Conservation (phyloP, 1,140 invertebrate species). For the Atta colombica region DNA sequence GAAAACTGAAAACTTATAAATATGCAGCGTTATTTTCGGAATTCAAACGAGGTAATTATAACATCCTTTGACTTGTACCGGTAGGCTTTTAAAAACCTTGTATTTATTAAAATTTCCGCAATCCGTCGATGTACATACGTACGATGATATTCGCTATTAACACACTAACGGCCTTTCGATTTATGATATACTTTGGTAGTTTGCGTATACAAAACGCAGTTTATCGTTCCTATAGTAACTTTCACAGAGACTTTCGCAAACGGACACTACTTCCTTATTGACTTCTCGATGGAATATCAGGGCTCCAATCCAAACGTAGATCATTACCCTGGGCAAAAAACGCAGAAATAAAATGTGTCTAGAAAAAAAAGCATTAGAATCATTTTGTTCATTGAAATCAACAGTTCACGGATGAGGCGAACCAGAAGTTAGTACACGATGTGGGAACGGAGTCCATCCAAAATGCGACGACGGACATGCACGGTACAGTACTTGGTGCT, state of each 20-base stretch:
- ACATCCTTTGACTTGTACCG: slow-evolving; percentile 68
- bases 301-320: slow-evolving; percentile 76
- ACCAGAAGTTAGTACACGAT: slow-evolving; percentile 71
- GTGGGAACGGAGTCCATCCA: slow-evolving; percentile 73
- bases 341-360: slow-evolving; percentile 69
- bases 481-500: slow-evolving; percentile 69
- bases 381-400: slow-evolving; percentile 70
- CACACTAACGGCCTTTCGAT: slow-evolving; percentile 73
- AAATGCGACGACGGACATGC: slow-evolving; percentile 72
- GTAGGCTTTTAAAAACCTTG: slow-evolving; percentile 61
- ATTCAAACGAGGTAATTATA: slow-evolving; percentile 74
- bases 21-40: slow-evolving; percentile 61
- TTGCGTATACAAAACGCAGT: slow-evolving; percentile 77
- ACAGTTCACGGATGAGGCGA: slow-evolving; percentile 69
- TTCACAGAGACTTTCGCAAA: slow-evolving; percentile 76
- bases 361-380: slow-evolving; percentile 51
- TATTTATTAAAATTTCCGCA: slow-evolving; percentile 82
- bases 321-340: slow-evolving; percentile 73
- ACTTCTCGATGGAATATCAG: slow-evolving; percentile 76
- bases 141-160: slow-evolving; percentile 73
- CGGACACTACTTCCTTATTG: slow-evolving; percentile 71
- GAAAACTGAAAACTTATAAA: slow-evolving; percentile 65
- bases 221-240: slow-evolving; percentile 77
- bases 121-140: slow-evolving; percentile 79
- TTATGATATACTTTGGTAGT: slow-evolving; percentile 78